Conservation (phyloP, 2,113 vertebrate genomes). For the Mus musculus region GRCm39 chr6:25916501-25917000, state of each 20-base stretch:
- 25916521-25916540: background rate
- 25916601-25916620: too few relatives aligned
- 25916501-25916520: background rate
- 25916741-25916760: too few relatives aligned
- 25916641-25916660: background rate
- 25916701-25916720: background rate
- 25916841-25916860: background rate
- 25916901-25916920: background rate
- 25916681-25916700: background rate
- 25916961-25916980: background rate
- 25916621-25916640: background rate
- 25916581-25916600: too few relatives aligned
- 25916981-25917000: background rate
- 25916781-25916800: background rate
- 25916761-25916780: background rate
- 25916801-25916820: background rate
- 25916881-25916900: background rate
- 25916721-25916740: background rate
- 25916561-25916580: background rate
- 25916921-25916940: background rate
- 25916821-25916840: background rate
- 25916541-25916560: background rate
- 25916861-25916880: constrained; percentile 18
- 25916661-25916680: background rate
- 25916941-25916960: background rate